Evolutionary conservation across 2,888 invertebrate species (phyloP).

Genomic region (Amphipyra berbera): DNA sequence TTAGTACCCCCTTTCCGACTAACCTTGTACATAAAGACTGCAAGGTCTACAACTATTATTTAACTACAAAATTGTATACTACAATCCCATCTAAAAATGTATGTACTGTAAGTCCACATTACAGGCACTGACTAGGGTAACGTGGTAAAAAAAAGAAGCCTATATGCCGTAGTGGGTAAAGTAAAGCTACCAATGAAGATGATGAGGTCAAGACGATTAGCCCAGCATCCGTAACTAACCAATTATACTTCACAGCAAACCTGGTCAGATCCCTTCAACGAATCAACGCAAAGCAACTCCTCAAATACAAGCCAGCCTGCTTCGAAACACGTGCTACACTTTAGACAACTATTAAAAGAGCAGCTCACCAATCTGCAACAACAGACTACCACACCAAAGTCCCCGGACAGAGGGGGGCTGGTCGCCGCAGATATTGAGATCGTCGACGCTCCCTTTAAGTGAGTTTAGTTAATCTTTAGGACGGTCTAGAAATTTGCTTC

Average conservation of each 20-base stretch:
- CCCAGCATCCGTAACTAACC: background rate
- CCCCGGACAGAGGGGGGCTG: conserved; percentile 71
- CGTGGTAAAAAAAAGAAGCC: too few species aligned
- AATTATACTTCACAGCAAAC: conserved; percentile 46
- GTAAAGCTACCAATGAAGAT: background rate
- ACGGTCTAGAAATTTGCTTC: too few species aligned
- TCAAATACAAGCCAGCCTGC: conserved; percentile 81
- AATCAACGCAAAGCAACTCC: conserved; percentile 78
- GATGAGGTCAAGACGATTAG: background rate
- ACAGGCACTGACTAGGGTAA: too few species aligned
- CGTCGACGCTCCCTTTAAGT: conserved; percentile 84
- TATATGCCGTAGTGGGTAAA: too few species aligned
- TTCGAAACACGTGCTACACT: conserved; percentile 80
- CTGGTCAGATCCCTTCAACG: conserved; percentile 79
- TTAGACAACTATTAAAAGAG: conserved; percentile 78
- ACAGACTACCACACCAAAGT: conserved; percentile 48
- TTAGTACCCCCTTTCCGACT: too few species aligned
- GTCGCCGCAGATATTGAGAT: conserved; percentile 80
- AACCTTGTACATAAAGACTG: too few species aligned
- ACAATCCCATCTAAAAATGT: too few species aligned
- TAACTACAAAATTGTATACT: too few species aligned
- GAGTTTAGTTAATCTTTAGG: conserved; percentile 56
- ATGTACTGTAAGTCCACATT: too few species aligned
- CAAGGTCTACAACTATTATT: too few species aligned
- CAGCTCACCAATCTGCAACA: conserved; percentile 74